A percentile compares a stretch with the other conserved stretches of the same genome.
These are phyloP conservation scores for Gallirallus australis DNA, from an alignment of 2,797 vertebrate genomes.

Conservation along the genomic window DNA sequence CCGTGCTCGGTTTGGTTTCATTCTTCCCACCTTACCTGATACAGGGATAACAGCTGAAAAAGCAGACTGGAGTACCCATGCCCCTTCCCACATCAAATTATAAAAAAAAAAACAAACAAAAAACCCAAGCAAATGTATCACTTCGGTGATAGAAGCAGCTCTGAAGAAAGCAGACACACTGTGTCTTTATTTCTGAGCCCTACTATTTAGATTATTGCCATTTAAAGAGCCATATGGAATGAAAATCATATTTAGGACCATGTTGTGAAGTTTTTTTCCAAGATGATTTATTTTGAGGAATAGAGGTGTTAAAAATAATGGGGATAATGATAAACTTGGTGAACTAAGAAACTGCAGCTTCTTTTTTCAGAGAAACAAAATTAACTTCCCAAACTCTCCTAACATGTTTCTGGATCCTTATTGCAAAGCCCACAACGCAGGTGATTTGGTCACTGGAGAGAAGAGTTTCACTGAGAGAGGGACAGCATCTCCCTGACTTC, in stretches of 20 bases:
- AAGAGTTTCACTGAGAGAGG: background rate
- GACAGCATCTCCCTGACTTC: background rate
- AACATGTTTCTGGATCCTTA: background rate
- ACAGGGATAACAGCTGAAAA: background rate
- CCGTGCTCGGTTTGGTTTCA: fast-evolving
- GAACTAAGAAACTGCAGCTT: background rate
- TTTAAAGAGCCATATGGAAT: background rate
- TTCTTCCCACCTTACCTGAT: fast-evolving
- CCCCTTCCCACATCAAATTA: background rate
- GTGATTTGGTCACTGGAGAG: background rate
- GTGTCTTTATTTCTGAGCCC: background rate
- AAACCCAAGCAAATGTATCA: background rate
- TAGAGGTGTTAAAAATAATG: background rate
- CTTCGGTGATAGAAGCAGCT: background rate
- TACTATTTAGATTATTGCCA: background rate
- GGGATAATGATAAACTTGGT: background rate
- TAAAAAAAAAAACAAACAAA: fast-evolving
- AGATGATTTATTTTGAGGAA: background rate
- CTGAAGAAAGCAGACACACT: background rate
- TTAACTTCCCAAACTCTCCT: background rate
- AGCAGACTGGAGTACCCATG: background rate
- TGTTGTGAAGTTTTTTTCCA: background rate
- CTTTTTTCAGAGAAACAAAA: background rate
- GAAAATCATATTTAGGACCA: background rate
- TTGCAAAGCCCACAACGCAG: background rate